Evolutionary conservation across 1,140 invertebrate species (phyloP).

Genomic region (Hycleus phaleratus): DNA sequence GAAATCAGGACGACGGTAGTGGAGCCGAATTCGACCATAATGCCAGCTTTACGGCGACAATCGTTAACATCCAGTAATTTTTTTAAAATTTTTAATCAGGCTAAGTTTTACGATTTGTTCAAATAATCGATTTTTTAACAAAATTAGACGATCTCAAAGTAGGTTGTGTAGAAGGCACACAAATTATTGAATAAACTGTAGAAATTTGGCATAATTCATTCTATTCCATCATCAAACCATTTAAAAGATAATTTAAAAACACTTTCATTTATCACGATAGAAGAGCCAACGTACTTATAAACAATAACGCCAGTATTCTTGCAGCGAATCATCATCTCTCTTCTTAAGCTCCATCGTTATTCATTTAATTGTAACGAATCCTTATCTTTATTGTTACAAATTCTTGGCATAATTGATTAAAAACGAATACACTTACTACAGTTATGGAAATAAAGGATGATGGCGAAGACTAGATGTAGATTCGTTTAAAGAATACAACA

Average conservation of each 20-base stretch:
- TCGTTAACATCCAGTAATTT: constrained; percentile 9
- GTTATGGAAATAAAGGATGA: too few species aligned
- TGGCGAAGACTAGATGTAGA: too few species aligned
- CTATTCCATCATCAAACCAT: background rate
- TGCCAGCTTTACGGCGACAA: background rate
- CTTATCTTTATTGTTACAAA: too few species aligned
- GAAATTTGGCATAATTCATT: background rate
- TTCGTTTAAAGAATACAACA: too few species aligned
- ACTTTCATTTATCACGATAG: background rate
- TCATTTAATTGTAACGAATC: too few species aligned
- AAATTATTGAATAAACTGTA: background rate
- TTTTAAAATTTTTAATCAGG: constrained; percentile 6
- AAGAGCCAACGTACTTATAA: too few species aligned
- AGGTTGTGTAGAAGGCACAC: background rate
- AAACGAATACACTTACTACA: too few species aligned
- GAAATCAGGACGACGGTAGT: constrained; percentile 41
- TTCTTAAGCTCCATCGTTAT: too few species aligned
- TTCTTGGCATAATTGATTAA: too few species aligned
- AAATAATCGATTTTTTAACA: background rate
- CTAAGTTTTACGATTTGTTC: constrained; percentile 4
- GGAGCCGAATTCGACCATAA: constrained; percentile 38
- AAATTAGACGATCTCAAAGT: background rate
- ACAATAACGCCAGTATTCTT: too few species aligned
- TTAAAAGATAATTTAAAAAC: background rate
- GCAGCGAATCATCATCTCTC: too few species aligned